Evolutionary conservation across 2,797 vertebrate species (phyloP).

Genomic region (Babyrousa celebensis): DNA sequence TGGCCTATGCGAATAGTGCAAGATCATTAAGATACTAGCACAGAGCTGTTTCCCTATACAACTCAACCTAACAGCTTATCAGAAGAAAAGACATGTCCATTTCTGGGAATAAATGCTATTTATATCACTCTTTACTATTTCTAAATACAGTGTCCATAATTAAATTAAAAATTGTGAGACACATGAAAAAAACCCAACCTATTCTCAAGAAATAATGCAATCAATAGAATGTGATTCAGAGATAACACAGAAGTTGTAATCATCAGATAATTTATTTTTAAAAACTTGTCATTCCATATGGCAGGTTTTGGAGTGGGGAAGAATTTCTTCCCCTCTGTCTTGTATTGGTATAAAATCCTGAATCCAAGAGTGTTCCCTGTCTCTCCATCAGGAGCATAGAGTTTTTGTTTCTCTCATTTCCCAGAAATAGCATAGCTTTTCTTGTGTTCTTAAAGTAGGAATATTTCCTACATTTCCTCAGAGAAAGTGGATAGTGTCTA

Average conservation of each 20-base stretch:
- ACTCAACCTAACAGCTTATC: not conserved
- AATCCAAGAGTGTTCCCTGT: not conserved
- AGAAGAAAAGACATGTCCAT: not conserved
- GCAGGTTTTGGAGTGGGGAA: not conserved
- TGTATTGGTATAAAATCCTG: not conserved
- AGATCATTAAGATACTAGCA: not conserved
- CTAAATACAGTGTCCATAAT: not conserved
- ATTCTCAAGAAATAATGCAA: slow-evolving; percentile 12
- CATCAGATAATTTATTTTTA: not conserved
- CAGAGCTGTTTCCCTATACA: not conserved
- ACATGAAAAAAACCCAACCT: not conserved
- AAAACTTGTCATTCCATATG: not conserved
- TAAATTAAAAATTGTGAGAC: not conserved
- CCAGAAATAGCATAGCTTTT: not conserved
- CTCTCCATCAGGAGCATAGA: not conserved
- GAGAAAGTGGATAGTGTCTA: not conserved
- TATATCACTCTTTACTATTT: not conserved
- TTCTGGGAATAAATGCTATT: not conserved
- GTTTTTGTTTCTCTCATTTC: not conserved
- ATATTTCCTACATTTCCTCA: not conserved
- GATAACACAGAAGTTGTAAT: not conserved
- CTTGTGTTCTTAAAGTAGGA: not conserved
- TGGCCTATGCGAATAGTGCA: not conserved
- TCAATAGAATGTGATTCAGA: not conserved
- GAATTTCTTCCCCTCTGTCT: not conserved